Evolutionary conservation across 2,888 invertebrate genomes (phyloP).

Genomic region (Sepioteuthis lessoniana): DNA sequence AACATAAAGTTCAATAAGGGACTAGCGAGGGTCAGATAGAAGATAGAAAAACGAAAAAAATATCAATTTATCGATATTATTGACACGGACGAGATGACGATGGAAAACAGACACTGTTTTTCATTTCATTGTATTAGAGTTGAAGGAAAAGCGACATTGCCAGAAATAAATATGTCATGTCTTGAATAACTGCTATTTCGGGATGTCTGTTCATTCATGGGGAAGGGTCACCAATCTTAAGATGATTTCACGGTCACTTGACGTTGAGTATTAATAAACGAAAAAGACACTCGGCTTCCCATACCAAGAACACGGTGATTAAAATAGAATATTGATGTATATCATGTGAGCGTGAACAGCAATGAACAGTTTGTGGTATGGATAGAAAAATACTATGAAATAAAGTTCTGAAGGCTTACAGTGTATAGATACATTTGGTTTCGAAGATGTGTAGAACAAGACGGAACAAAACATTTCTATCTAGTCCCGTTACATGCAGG

Average conservation of each 20-base stretch:
- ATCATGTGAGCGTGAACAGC: neutral
- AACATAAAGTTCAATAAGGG: too few species aligned
- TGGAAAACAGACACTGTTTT: neutral
- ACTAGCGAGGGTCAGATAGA: neutral
- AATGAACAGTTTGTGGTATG: neutral
- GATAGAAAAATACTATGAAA: neutral
- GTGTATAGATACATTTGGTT: neutral
- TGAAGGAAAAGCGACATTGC: neutral
- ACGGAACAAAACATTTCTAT: too few species aligned
- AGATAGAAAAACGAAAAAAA: neutral
- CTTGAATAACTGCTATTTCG: neutral
- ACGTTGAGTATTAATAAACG: neutral
- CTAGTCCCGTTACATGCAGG: too few species aligned
- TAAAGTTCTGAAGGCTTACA: neutral
- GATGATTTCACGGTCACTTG: neutral
- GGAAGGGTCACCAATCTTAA: conserved; percentile 21
- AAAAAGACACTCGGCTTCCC: neutral
- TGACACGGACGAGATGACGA: neutral
- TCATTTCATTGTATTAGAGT: neutral
- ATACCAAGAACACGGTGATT: neutral
- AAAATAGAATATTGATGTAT: neutral
- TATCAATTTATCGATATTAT: neutral
- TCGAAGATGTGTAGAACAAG: too few species aligned
- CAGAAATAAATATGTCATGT: neutral
- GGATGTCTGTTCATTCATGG: neutral